A percentile compares a stretch with the other conserved stretches of the same genome.
Conservation (phyloP, 2,113 vertebrate species). For the Lepus americanus region DNA sequence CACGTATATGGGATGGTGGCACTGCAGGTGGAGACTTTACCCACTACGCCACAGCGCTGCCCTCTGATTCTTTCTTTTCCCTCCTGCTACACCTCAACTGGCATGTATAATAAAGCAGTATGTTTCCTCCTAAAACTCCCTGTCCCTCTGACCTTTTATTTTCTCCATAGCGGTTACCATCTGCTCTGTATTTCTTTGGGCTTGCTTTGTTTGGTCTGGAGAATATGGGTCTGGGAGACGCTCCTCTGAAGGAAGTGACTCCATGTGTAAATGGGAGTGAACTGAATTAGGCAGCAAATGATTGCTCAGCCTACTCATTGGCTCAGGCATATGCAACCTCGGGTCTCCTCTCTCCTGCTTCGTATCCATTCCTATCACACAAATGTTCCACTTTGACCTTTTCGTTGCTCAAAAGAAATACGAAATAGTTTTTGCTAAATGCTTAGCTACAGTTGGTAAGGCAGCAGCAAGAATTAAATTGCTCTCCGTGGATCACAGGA, state of each 20-base stretch:
- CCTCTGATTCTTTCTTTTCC: neutral
- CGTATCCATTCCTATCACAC: neutral
- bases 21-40: too few relatives aligned
- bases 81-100: neutral
- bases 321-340: neutral
- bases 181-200: slow-evolving; percentile 1
- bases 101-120: neutral
- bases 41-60: too few relatives aligned
- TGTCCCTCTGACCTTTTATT: neutral
- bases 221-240: neutral
- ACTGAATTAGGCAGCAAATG: neutral
- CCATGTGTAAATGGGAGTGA: neutral
- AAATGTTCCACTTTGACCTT: slow-evolving; percentile 1
- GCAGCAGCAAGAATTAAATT: slow-evolving; percentile 1
- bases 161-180: neutral
- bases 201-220: neutral
- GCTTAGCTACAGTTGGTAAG: neutral
- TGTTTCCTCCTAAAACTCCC: neutral
- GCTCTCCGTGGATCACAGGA: neutral
- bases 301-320: neutral
- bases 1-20: too few relatives aligned
- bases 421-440: slow-evolving; percentile 39
- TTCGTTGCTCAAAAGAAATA: slow-evolving; percentile 30
- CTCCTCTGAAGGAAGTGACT: neutral
- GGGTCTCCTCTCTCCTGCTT: neutral